Evolutionary conservation across 2,797 vertebrate species (phyloP), one percentile per base, ranked within the genome.

Genomic region (Helarctos malayanus): DNA sequence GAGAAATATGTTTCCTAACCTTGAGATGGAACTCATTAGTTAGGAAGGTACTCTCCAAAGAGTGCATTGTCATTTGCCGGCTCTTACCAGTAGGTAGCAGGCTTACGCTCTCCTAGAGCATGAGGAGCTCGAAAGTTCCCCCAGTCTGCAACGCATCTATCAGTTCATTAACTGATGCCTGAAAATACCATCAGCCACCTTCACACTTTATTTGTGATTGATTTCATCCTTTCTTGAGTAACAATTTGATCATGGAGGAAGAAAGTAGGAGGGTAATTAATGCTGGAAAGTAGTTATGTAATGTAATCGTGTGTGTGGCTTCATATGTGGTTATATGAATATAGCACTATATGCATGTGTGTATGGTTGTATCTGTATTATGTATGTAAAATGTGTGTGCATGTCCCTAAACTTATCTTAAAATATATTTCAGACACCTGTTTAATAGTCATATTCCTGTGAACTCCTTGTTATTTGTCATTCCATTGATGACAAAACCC

Each of bases 231-330:
- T 89, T 81, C n/a, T 15, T n/a, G n/a, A 94, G 13, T 57, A 91
- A 89, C 93, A 84, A 1, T 83, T 49, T 92, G 41, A 89, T 76
- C n/a, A 56, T 27, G 63, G 57, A 45, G 75, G n/a, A 89, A 57
- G 14, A 86, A 94, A 87, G 21, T 49, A 76, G 27, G n/a, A 90
- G 29, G n/a, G 18, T 63, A 79, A 91, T 90, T 89, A 86, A 84
- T 95, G 54, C 23, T 78, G 3, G 14, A 59, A 16, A 12, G 13
- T 16, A 68, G 3, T 71, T 95, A 35, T 25, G 2, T 65, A 52
- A 89, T 21, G 41, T n/a, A 38, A 21, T 49, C 6, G 2, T 75
- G 4, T 47, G 1, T 65, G 3, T 87, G 4, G 45, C 45, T 75
- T 4, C 49, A 49, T 18, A 47, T 49, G 9, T 59, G 6, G 29